Percentiles rank a stretch among this genome's conserved stretches.
These are phyloP conservation scores for Caenorhabditis sp. DNA, from an alignment of 2,888 invertebrate species.

Conservation along the genomic window DNA sequence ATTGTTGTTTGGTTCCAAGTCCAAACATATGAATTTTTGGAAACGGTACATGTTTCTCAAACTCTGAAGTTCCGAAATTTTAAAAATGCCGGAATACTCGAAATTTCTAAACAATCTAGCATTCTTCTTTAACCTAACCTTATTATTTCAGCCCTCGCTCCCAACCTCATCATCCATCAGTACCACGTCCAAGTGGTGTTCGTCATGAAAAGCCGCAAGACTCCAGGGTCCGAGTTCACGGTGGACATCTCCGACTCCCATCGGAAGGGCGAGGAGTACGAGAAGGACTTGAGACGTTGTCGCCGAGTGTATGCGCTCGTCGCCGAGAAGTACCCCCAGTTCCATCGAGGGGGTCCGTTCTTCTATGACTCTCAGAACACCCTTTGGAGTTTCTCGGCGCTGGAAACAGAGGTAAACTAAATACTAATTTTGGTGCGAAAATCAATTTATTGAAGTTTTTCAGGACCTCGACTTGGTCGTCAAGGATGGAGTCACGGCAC, in stretches of 20 bases:
- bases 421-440: background rate
- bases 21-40: too few species aligned
- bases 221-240: background rate
- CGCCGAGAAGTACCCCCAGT: background rate
- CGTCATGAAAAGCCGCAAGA: background rate
- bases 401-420: background rate
- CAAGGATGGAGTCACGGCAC: background rate
- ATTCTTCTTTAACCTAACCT: too few species aligned
- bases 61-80: too few species aligned
- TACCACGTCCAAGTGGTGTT: background rate
- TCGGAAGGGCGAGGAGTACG: background rate
- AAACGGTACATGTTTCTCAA: too few species aligned
- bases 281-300: background rate
- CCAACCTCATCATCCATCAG: background rate
- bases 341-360: constrained; percentile 1
- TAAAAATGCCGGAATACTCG: too few species aligned
- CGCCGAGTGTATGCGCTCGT: background rate
- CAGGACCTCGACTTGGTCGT: background rate
- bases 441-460: background rate
- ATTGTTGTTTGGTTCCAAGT: too few species aligned
- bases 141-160: background rate
- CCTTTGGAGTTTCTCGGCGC: constrained; percentile 14
- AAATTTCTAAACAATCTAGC: too few species aligned
- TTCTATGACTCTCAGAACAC: constrained; percentile 32
- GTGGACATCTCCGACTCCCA: background rate